phyloP scores from a whole-genome alignment of 2,113 vertebrate species.

The Electrona antarctica region DNA sequence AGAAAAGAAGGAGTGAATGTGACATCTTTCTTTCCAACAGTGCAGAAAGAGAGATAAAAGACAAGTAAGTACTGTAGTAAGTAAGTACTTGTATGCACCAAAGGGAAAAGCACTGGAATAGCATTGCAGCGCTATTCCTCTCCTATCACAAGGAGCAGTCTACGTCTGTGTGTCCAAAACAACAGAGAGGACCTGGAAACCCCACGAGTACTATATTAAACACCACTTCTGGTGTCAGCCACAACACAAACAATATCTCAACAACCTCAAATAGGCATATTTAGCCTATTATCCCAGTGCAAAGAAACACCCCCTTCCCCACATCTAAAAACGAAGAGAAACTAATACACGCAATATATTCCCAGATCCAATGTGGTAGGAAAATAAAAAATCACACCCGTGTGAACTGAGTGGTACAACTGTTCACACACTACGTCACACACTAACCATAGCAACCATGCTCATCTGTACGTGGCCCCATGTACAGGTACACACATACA shows the following conservation, averaged over 20 bases:
- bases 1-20: slow-evolving; percentile 53
- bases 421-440: too few species aligned
- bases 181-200: not conserved
- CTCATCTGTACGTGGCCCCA: too few species aligned
- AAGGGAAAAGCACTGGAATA: slow-evolving; percentile 65
- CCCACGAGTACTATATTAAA: too few species aligned
- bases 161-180: not conserved
- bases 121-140: slow-evolving; percentile 63
- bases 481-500: too few species aligned
- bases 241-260: too few species aligned
- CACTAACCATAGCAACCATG: too few species aligned
- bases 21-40: slow-evolving; percentile 37
- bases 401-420: too few species aligned
- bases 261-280: too few species aligned
- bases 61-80: not conserved
- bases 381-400: slow-evolving; percentile 5
- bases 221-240: too few species aligned
- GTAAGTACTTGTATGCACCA: slow-evolving; percentile 19
- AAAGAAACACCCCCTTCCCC: too few species aligned
- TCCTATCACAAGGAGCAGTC: slow-evolving; percentile 55
- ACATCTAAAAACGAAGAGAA: not conserved
- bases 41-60: slow-evolving; percentile 3
- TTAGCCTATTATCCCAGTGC: too few species aligned
- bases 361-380: slow-evolving; percentile 34
- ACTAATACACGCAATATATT: slow-evolving; percentile 18